phyloP scores from a whole-genome alignment of 2,797 vertebrate species.

The Sphenopsis melanotis region DNA sequence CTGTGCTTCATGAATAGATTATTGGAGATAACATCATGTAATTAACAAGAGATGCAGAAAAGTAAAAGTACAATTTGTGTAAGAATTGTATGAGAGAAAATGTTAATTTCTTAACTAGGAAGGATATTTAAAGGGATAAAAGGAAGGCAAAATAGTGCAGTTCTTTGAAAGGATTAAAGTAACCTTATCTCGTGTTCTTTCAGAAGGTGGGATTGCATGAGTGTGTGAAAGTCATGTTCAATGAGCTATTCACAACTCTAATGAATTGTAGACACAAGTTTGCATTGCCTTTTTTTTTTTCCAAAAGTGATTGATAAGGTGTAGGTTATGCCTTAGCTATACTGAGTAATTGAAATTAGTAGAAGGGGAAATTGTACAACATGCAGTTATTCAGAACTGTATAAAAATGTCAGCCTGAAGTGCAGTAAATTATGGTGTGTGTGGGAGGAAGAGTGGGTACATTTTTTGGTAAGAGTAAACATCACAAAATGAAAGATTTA shows the following conservation, averaged over 20 bases:
- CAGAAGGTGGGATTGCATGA: slow-evolving; percentile 71
- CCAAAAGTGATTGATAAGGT: neutral
- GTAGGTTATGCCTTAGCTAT: neutral
- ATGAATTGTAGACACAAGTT: slow-evolving; percentile 38
- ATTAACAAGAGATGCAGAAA: slow-evolving; percentile 91
- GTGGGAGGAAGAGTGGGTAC: neutral
- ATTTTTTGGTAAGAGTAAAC: neutral
- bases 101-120: slow-evolving; percentile 93
- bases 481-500: neutral
- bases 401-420: neutral
- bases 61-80: slow-evolving; percentile 85
- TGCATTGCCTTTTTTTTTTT: neutral
- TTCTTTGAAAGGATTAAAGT: slow-evolving; percentile 89
- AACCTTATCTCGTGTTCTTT: slow-evolving; percentile 85
- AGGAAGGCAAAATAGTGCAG: slow-evolving; percentile 83
- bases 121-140: slow-evolving; percentile 88
- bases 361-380: neutral
- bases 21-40: slow-evolving; percentile 94
- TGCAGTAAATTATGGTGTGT: neutral
- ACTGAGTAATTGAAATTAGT: neutral
- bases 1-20: slow-evolving; percentile 89
- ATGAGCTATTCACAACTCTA: slow-evolving; percentile 69
- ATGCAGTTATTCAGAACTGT: neutral
- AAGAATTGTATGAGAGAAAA: slow-evolving; percentile 85
- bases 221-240: slow-evolving; percentile 73